Evolutionary conservation across 2,888 invertebrate species (phyloP).

Genomic region (Drosophila sordidapex): DNA sequence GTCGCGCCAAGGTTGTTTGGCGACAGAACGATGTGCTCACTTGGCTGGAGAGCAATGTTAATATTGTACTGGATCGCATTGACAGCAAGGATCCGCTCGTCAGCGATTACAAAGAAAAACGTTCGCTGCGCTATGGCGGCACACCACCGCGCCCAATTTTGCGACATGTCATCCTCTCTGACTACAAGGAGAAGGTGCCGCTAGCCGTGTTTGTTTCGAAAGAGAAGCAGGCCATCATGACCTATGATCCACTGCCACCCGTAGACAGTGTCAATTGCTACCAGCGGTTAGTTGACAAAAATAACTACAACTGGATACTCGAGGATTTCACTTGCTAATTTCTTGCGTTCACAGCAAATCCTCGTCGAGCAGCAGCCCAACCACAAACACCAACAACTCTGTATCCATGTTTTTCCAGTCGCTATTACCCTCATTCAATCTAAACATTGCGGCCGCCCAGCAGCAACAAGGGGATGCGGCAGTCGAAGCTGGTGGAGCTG

Average conservation of each 20-base stretch:
- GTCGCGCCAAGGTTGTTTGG: constrained; percentile 91
- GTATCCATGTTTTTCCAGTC: constrained; percentile 90
- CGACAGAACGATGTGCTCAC: constrained; percentile 90
- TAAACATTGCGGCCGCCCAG: constrained; percentile 63
- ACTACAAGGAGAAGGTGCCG: constrained; percentile 86
- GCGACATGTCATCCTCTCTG: constrained; percentile 84
- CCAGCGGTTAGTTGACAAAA: constrained; percentile 84
- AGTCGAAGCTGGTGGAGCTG: constrained; percentile 39
- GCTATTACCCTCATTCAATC: constrained; percentile 89
- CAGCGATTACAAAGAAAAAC: constrained; percentile 87
- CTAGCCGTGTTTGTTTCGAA: constrained; percentile 83
- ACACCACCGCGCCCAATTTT: constrained; percentile 84
- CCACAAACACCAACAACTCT: constrained; percentile 80
- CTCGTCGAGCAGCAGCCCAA: constrained; percentile 82
- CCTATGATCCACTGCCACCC: constrained; percentile 93
- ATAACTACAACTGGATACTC: neutral
- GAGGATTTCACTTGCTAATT: neutral
- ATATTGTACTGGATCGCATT: constrained; percentile 88
- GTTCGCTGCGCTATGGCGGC: constrained; percentile 74
- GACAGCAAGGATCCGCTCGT: constrained; percentile 87
- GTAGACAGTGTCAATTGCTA: constrained; percentile 90
- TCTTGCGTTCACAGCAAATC: constrained; percentile 74
- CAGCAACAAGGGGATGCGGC: constrained; percentile 52
- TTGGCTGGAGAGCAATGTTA: constrained; percentile 92
- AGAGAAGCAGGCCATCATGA: constrained; percentile 86